Conservation (phyloP, 2,113 vertebrate species). For the Eleginops maclovinus region DNA sequence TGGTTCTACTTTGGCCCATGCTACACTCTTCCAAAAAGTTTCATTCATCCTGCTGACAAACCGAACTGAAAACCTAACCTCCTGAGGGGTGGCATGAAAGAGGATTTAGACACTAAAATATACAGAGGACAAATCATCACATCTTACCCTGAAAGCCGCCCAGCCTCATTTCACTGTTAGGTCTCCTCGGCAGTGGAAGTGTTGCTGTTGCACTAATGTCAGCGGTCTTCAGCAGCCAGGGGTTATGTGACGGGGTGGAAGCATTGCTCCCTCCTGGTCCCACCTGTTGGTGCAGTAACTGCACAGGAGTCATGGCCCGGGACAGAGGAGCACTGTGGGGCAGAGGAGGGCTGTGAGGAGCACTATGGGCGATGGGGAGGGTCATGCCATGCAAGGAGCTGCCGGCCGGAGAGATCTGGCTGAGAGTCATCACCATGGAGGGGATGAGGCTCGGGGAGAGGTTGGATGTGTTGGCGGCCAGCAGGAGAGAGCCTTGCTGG, state of each 20-base stretch:
- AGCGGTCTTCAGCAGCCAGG: constrained; percentile 71
- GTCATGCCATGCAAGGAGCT: constrained; percentile 77
- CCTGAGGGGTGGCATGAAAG: no score
- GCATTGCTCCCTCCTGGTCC: constrained; percentile 63
- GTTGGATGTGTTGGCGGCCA: constrained; percentile 72
- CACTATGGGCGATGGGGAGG: constrained; percentile 76
- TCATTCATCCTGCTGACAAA: no score
- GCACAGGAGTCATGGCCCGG: constrained; percentile 84
- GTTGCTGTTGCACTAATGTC: constrained; percentile 85
- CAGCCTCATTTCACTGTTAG: constrained; percentile 79
- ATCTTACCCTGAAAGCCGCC: constrained; percentile 82
- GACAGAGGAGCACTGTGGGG: constrained; percentile 85
- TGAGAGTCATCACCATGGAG: constrained; percentile 77
- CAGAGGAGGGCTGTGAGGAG: constrained; percentile 83
- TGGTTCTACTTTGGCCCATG: no score
- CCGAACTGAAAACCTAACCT: no score
- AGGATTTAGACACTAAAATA: neutral
- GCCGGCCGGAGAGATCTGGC: constrained; percentile 66
- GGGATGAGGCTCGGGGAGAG: constrained; percentile 80
- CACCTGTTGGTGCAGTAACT: constrained; percentile 72
- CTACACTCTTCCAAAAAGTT: no score
- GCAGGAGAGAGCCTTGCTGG: constrained; percentile 69
- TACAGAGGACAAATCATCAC: neutral
- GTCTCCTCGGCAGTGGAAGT: constrained; percentile 85
- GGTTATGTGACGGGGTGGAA: constrained; percentile 63